Evolutionary conservation across 1,140 invertebrate species (phyloP).

Genomic region (Calephelis virginiensis): DNA sequence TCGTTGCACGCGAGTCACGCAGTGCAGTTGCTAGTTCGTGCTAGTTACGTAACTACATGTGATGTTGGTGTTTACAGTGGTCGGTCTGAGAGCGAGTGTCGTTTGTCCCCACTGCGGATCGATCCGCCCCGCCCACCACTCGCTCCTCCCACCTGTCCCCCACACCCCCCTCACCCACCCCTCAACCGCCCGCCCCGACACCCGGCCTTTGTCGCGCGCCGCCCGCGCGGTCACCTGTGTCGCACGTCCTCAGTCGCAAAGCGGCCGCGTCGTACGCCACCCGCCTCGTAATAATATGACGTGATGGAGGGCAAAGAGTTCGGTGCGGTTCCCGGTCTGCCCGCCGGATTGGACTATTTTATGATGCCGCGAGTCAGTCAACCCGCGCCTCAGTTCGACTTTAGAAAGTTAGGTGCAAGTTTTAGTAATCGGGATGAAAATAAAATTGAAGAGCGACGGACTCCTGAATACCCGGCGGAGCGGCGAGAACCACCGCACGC

Average conservation of each 20-base stretch:
- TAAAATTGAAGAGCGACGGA: conserved; percentile 57
- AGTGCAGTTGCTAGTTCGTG: conserved; percentile 27
- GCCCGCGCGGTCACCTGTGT: conserved; percentile 75
- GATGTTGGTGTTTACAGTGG: conserved; percentile 65
- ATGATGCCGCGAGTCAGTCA: conserved; percentile 71
- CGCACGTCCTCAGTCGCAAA: conserved; percentile 75
- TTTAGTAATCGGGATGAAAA: conserved; percentile 70
- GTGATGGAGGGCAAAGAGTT: conserved; percentile 73
- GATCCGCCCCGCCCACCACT: conserved; percentile 72
- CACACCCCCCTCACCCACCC: conserved; percentile 27
- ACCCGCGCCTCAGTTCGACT: conserved; percentile 73
- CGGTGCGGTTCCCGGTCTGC: conserved; percentile 64
- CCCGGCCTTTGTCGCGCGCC: conserved; percentile 64
- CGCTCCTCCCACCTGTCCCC: conserved; percentile 63
- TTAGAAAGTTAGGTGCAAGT: conserved; percentile 75
- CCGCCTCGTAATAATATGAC: conserved; percentile 57
- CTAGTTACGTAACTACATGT: conserved; percentile 62
- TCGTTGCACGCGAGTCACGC: conserved; percentile 26
- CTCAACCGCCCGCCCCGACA: conserved; percentile 32
- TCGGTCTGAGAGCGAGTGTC: conserved; percentile 58
- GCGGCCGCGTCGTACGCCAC: conserved; percentile 71
- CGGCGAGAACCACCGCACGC: conserved; percentile 61
- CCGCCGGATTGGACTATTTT: conserved; percentile 74
- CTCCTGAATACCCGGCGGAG: conserved; percentile 59
- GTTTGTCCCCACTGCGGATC: conserved; percentile 73